Conservation (phyloP, 2,113 vertebrate species). For the Hippocampus comes region DNA sequence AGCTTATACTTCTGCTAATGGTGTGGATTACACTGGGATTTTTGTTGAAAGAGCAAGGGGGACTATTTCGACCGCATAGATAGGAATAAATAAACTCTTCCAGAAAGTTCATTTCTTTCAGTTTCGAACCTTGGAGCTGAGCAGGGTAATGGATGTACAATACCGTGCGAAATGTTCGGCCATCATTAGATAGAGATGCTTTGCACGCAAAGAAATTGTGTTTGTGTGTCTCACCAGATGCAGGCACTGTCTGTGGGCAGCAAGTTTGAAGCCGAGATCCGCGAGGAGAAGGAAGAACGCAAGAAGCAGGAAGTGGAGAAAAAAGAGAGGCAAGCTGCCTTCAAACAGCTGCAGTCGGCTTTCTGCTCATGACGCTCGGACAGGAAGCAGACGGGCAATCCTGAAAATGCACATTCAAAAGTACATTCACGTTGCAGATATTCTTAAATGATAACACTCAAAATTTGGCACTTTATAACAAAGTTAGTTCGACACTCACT, state of each 20-base stretch:
- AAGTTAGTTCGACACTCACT: slow-evolving; percentile 6
- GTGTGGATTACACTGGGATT: neutral
- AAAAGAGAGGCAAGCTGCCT: slow-evolving; percentile 83
- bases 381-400: neutral
- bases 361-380: slow-evolving; percentile 73
- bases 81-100: neutral
- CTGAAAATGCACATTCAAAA: slow-evolving; percentile 10
- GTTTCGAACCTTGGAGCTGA: neutral
- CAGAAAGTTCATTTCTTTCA: too few species aligned
- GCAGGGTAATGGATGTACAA: neutral
- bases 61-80: neutral
- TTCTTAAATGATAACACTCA: slow-evolving; percentile 6
- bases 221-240: slow-evolving; percentile 64
- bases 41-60: neutral
- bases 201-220: neutral
- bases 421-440: slow-evolving; percentile 8
- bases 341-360: slow-evolving; percentile 86
- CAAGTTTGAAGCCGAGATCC: slow-evolving; percentile 91
- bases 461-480: slow-evolving; percentile 22
- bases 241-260: slow-evolving; percentile 83
- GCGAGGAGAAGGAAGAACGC: slow-evolving; percentile 86
- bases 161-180: neutral
- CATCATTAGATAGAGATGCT: neutral
- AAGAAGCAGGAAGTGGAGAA: slow-evolving; percentile 82
- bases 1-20: neutral